Base-by-base conservation (phyloP, 1,140 invertebrate species). In the Dinoponera quadriceps region DNA sequence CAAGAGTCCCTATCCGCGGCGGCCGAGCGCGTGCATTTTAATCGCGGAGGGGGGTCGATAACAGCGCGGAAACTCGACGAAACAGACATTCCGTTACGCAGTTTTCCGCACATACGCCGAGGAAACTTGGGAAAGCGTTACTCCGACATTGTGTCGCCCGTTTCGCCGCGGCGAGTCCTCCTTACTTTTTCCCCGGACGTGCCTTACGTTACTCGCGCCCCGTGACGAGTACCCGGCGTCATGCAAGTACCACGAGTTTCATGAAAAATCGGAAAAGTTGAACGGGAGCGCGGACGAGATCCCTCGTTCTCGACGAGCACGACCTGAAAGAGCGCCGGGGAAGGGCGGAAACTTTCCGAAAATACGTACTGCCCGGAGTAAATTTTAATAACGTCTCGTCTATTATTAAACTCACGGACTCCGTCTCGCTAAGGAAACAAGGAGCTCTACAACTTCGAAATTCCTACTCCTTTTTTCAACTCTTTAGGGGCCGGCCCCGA, bases 221-320 rank as follows among this genome's bases (percentile, higher is more conserved):
- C 27, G 63, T 63, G 62, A 59, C 60, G 25, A 25, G 62, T 66
- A 25, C 22, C 49, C 38, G 49, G 16, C 74, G 51, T 80, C 75
- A 69, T 55, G 75, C 75, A 80, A 80, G 75, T 80, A 80, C 49
- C 65, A 59, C 51, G 75, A 80, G 75, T 80, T 80, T 80, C 75
- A 69, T 80, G 75, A 80, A 80, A 80, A 80, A 80, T 80, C 75
- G 75, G 75, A 33, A 80, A 80, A 80, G 75, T 80, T 80, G 65
- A 69, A 80, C 66, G 18, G 11, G 62, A 25, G 9, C 27, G 29
- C 44, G 74, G 57, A 63, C 33, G 33, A 2, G 63, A 55, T 80
- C 65, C 63, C 13, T 51, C 75, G 65, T 27, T 55, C 33, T 33
- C 75, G 33, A 22, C 48, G 25, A 49, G 68, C 29, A 68, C 16